Base-by-base conservation (phyloP, 2,797 vertebrate genomes). In the Labeo calbasu region DNA sequence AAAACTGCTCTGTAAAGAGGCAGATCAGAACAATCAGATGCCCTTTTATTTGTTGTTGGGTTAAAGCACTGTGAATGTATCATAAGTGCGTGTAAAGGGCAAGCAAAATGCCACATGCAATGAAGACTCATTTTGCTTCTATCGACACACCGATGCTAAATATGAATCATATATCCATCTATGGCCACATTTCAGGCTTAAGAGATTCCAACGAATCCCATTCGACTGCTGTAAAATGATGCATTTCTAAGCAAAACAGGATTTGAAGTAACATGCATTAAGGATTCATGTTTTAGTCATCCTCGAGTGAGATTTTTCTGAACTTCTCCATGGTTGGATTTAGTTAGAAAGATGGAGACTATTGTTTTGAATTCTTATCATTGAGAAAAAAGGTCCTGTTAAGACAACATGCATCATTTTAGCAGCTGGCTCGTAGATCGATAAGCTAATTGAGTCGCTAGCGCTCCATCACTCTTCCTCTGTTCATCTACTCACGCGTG, bases 391-490 rank as follows among this genome's bases (percentile, higher is more conserved):
- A 48, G n/a, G n/a, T 17, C 23, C 28, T 43, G 46, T 66, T 57
- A 48, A 61, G 25, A 65, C 72, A 68, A 83, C 72, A 32, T 55
- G 63, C 72, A 55, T 77, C 50, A 77, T 68, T 77, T 83, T 46
- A 83, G 50, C 72, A 57, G 61, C 36, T 15, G 63, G 48, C 59
- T 32, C 13, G 46, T 40, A 21, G 51, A 83, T 83, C 72, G n/a
- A 83, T 83, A 55, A 77, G 32, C 72, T 83, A 83, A 83, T 83
- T 77, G 72, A 83, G 81, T 68, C 40, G 17, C 81, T 77, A 53
- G 63, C 1, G 12, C 32, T 79, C 66, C 83, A 78, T 83, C 63
- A 43, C 32, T 77, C 69, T 70, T 68, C 28, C 28, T 79, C 57
- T 68, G 28, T 77, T 61, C 65, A 48, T 86, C 73, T 66, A 73